Base-by-base conservation (phyloP, 2,888 invertebrate genomes). In the Galerucella nymphaeae region DNA sequence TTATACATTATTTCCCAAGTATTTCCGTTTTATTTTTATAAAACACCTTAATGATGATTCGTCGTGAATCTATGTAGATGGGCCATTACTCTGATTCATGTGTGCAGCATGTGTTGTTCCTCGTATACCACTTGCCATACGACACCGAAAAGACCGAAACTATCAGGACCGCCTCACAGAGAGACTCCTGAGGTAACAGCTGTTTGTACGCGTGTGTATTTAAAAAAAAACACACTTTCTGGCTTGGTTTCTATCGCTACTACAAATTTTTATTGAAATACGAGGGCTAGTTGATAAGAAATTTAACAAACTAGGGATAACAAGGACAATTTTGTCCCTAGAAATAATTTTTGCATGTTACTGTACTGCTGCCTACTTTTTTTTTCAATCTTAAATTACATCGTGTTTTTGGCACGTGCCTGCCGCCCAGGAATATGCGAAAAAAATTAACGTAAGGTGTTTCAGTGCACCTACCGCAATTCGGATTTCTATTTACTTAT, bases 51-150 rank as follows among this genome's bases (percentile, higher is more conserved):
- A 75, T 72, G 73, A 67, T 69, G 75, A 73, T 71, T 75, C 71
- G 72, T 73, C 72, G 71, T 68, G 72, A 62, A 72, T 74, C 72
- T 70, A 73, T 70, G 69, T 70, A 48, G 73, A 65, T 72, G 70
- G 66, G 66, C 73, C 75, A 66, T 73, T 72, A 70, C 72, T 67
- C 71, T 66, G 74, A 76, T 74, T 79, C 80, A 80, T 75, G 65
- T 80, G 80, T 75, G 76, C 67, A 75, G 75, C 80, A 80, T 79
- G 79, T 80, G 80, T 79, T 20, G 50, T 59, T 65, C 57, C 72
- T 79, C 75, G 72, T 77, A 30, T 30, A 74, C 79, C 80, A 80
- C 79, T 80, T 80, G 80, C 79, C 80, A 76, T 73, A 11, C 72
- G 77, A 62, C 63, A 50, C 69, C 61, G 18, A 42, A 6, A 61